These are phyloP conservation scores for Dicerorhinus sumatrensis DNA, from an alignment of 2,113 vertebrate species.

Conservation along the genomic window DNA sequence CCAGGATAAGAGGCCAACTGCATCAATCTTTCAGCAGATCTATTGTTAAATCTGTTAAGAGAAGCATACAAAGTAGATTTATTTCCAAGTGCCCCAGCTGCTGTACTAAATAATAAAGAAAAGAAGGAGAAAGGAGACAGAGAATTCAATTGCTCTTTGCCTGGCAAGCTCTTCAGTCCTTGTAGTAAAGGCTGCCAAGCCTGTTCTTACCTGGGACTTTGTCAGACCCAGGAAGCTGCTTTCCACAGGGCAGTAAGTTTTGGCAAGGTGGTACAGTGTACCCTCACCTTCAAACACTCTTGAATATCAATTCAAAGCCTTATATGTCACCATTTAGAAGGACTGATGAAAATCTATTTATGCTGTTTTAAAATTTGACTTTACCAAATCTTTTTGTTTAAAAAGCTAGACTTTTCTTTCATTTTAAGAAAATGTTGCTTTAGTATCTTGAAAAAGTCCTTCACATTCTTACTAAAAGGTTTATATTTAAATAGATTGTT, in stretches of 20 bases:
- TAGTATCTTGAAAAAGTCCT: background rate
- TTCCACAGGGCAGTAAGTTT: background rate
- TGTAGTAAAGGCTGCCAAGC: background rate
- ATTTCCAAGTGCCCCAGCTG: background rate
- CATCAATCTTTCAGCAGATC: conserved; percentile 59
- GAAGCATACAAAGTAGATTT: background rate
- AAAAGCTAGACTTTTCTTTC: conserved; percentile 2
- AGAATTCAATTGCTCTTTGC: background rate
- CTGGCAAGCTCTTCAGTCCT: background rate
- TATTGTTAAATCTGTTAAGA: conserved; percentile 20
- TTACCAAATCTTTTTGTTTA: background rate
- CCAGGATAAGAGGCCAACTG: background rate
- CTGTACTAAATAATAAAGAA: background rate
- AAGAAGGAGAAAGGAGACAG: background rate
- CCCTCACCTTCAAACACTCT: background rate
- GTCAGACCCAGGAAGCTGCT: background rate
- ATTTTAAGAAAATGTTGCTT: background rate
- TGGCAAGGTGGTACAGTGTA: background rate
- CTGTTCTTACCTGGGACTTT: background rate
- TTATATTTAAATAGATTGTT: background rate
- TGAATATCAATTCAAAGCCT: background rate
- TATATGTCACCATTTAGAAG: background rate
- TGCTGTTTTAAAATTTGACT: background rate
- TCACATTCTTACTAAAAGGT: background rate
- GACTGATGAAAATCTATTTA: background rate